phyloP scores from a whole-genome alignment of 2,113 vertebrate genomes.

The Dicaeum eximium region DNA sequence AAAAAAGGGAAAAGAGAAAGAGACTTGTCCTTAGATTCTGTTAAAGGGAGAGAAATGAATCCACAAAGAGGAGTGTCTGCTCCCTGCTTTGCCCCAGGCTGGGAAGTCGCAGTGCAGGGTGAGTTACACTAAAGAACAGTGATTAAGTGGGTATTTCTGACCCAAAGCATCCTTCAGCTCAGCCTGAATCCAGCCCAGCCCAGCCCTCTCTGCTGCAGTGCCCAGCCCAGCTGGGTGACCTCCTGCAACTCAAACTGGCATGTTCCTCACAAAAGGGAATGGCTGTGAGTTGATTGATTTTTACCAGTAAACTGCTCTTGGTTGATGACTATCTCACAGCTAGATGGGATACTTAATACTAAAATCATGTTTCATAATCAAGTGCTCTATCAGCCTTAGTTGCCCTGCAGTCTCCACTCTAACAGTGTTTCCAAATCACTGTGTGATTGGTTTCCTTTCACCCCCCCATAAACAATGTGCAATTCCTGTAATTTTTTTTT shows the following conservation, averaged over 20 bases:
- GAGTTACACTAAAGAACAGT: neutral
- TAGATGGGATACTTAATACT: conserved; percentile 19
- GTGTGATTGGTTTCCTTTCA: neutral
- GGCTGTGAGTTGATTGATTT: neutral
- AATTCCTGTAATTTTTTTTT: conserved; percentile 29
- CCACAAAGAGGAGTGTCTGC: neutral
- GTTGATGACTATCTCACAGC: neutral
- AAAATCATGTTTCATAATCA: neutral
- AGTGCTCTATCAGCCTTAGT: neutral
- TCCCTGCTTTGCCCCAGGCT: neutral
- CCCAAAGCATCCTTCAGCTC: neutral
- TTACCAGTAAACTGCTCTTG: neutral
- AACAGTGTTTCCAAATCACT: neutral
- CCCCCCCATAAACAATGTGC: neutral
- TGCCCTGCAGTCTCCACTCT: neutral
- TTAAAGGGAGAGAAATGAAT: neutral
- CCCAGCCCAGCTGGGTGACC: neutral
- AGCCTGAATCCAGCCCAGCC: neutral
- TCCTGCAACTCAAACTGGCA: neutral
- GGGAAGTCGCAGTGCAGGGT: neutral
- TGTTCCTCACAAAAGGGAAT: neutral
- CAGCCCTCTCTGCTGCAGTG: neutral
- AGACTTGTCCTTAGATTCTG: neutral
- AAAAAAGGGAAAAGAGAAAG: too few species aligned
- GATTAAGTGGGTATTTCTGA: neutral